Evolutionary conservation across 2,113 vertebrate genomes (phyloP), one percentile per base, ranked within the genome.

Genomic region (Trematomus loennbergii): DNA sequence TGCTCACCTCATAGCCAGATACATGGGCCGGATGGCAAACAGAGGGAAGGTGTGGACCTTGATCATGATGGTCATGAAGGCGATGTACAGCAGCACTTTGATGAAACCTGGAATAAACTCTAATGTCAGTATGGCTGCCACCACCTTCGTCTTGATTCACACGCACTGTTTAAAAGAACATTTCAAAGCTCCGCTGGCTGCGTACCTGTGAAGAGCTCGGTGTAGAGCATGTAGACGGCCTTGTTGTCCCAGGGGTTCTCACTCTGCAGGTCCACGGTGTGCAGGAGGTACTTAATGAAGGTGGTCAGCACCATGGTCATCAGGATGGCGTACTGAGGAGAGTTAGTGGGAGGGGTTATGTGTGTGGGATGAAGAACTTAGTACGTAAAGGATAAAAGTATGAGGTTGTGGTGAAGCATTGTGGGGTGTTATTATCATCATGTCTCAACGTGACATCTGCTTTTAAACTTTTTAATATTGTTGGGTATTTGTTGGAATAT

Each of bases 21-120:
- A 99, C 98, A 99, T 99, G 81, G 98, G 98, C n/a, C 98, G 96
- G 71, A 99, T 99, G 88, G 98, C 98, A 2, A 99, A 99, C 64
- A 99, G 95, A 0, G 98, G 98, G 93, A 99, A 99, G 9, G 98
- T 99, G 93, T 99, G 98, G 15, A 99, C 97, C 84, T 99, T 99
- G 87, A 99, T 99, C 98, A 99, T 99, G 89, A 99, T 99, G 74
- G 97, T 98, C 98, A 99, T 99, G 92, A 99, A 99, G 12, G 98
- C 97, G 92, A 99, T 96, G 88, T 99, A 99, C 52, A 99, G 93
- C 15, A 99, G 94, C 13, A 99, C 98, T 79, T 99, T 99, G 92
- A 99, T 96, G 87, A 99, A 97, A 9, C 98, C 98, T 99, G 89
- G 0, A 54, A 18, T n/a, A 25, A 72, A 8, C 16, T 0, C 40